Percentiles rank a stretch among this genome's conserved stretches.
Evolutionary conservation across 2,797 vertebrate species (phyloP).

Genomic region (Ceryle rudis): DNA sequence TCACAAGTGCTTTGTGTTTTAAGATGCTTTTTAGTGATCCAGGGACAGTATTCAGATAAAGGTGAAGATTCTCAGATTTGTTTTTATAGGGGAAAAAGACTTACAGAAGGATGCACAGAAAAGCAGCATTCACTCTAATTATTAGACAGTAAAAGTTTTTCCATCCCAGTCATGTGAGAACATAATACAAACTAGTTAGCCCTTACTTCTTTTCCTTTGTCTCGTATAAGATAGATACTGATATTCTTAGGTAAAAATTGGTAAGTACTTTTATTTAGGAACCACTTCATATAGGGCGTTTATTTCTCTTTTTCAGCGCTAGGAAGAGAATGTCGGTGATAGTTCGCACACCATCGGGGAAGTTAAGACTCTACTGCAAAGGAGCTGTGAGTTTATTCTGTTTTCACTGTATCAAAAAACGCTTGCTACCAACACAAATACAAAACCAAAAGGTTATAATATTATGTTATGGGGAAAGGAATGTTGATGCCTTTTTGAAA

Average conservation of each 20-base stretch:
- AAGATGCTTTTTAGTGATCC: neutral
- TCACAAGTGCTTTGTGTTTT: neutral
- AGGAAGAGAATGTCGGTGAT: conserved; percentile 99
- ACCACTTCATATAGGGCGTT: neutral
- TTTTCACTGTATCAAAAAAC: conserved; percentile 8
- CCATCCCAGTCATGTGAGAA: neutral
- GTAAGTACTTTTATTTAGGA: neutral
- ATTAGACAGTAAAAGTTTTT: neutral
- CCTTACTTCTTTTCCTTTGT: neutral
- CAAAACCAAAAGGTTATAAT: neutral
- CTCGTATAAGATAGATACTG: neutral
- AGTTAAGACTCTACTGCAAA: conserved; percentile 98
- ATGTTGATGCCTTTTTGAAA: neutral
- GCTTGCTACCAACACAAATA: conserved; percentile 6
- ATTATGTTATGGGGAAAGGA: neutral
- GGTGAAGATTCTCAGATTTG: neutral
- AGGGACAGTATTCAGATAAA: neutral
- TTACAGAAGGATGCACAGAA: neutral
- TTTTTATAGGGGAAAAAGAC: neutral
- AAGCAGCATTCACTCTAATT: neutral
- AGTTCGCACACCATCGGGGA: conserved; percentile 95
- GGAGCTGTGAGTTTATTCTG: conserved; percentile 91
- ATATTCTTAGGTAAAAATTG: neutral
- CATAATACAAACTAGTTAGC: neutral
- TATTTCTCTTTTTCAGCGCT: conserved; percentile 81